Percentiles rank a stretch among this genome's conserved stretches.
These are phyloP conservation scores for Mus pahari DNA, from an alignment of 2,113 vertebrate genomes.

Conservation along the genomic window DNA sequence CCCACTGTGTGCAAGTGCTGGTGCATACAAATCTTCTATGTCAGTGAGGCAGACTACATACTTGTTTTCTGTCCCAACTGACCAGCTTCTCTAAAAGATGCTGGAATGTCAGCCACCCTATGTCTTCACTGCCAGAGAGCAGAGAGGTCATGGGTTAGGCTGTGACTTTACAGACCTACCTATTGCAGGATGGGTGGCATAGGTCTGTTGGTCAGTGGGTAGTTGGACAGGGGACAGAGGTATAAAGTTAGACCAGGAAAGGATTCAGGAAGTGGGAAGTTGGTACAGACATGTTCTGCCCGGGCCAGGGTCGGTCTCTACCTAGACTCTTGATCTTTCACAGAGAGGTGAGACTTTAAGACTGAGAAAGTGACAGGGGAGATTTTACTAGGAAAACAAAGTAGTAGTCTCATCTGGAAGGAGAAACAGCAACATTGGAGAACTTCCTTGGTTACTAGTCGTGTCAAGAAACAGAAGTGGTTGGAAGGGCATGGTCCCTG, in stretches of 20 bases:
- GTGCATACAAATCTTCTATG: neutral
- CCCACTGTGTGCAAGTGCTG: too few relatives aligned
- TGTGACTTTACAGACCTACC: neutral
- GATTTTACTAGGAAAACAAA: neutral
- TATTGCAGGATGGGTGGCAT: neutral
- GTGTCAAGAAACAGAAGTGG: constrained; percentile 87
- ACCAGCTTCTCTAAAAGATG: neutral
- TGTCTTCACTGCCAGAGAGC: neutral
- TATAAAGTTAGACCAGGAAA: neutral
- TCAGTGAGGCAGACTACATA: neutral
- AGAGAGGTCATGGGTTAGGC: neutral
- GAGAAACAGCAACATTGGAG: constrained; percentile 76
- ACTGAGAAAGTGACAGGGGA: neutral
- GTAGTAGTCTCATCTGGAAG: neutral
- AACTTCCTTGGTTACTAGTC: constrained; percentile 85
- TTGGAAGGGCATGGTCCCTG: constrained; percentile 82
- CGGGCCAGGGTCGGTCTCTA: neutral
- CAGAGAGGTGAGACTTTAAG: neutral
- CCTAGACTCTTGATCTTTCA: neutral
- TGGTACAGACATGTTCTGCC: neutral
- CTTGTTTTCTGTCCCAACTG: too few relatives aligned
- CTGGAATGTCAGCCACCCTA: neutral
- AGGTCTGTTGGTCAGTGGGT: neutral
- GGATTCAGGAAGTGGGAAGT: neutral
- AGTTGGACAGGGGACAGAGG: neutral